Percentiles rank a stretch among this genome's conserved stretches.
phyloP scores from a whole-genome alignment of 2,888 invertebrate genomes.

The Morpho achilles region DNA sequence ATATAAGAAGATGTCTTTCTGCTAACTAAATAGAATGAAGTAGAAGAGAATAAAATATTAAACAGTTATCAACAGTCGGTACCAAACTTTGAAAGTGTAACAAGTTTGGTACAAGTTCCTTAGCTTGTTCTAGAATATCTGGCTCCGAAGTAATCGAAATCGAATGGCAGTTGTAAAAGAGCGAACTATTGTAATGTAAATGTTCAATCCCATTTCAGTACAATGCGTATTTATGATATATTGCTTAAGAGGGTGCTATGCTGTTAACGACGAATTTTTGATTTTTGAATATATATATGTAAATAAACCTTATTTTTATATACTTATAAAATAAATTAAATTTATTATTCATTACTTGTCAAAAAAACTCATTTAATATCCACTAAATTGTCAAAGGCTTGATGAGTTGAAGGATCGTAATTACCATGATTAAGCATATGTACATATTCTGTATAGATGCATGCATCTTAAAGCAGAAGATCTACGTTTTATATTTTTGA shows the following conservation, averaged over 20 bases:
- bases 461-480: too few species aligned
- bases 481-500: too few species aligned
- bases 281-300: too few species aligned
- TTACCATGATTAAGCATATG: too few species aligned
- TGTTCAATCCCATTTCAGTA: slow-evolving; percentile 37
- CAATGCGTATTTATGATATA: slow-evolving; percentile 22
- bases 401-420: too few species aligned
- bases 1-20: neutral
- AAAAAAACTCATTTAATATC: too few species aligned
- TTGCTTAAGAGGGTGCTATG: neutral
- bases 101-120: slow-evolving; percentile 14
- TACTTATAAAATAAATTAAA: too few species aligned
- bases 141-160: slow-evolving; percentile 14
- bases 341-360: too few species aligned
- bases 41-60: neutral
- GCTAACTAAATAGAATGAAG: neutral
- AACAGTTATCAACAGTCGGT: neutral
- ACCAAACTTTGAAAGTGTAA: slow-evolving; percentile 8
- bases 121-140: slow-evolving; percentile 9
- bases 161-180: slow-evolving; percentile 35
- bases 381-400: too few species aligned
- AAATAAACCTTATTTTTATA: too few species aligned
- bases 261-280: too few species aligned
- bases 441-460: too few species aligned
- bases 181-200: slow-evolving; percentile 35